Base-by-base conservation (phyloP, 2,888 invertebrate genomes). In the Ichneumon xanthorius region DNA sequence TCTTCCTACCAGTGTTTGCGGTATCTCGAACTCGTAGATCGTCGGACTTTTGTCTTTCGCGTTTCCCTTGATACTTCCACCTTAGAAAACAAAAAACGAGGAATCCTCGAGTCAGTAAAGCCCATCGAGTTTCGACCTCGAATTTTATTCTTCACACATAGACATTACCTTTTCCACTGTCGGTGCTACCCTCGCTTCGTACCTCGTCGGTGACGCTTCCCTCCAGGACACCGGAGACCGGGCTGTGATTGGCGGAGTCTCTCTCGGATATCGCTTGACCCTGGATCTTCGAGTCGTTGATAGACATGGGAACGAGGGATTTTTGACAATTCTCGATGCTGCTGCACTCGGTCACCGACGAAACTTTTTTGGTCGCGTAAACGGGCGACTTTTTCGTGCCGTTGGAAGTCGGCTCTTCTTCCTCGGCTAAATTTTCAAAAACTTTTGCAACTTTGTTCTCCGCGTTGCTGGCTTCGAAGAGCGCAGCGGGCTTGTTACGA, bases 181-280 rank as follows among this genome's bases (percentile, higher is more conserved):
- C 97, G 93, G 96, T 97, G 82, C 97, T 97, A 86, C 96, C 97
- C 96, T 96, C 94, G 80, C 94, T 94, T 58, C 92, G 89, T 3
- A 92, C 91, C 77, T 93, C 94, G 75, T 94, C 94, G 0, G 92
- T 93, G n/a, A 93, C 92, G 73, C 93, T 93, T 16, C 92, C 93
- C 37, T 93, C 96, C 89, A 96, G 92, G 92, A 96, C 96, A 53
- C 96, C 96, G 90, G 97, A 97, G 78, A 96, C 95, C 2, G 97
- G 97, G 94, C 97, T 97, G 91, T 97, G 97, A 94, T 97, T 97
- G 30, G 97, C 97, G 33, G 97, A 97, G 94, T 97, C 97, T 91
- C 97, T 94, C 84, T 94, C 94, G 5, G 90, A 91, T 84, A 90
- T 93, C 90, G 87, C 92, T 89, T 91, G 94, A 88, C 86, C 92